A percentile compares a stretch with the other conserved stretches of the same genome.
These are phyloP conservation scores for Octodon degus DNA, from an alignment of 2,113 vertebrate genomes.

Conservation along the genomic window DNA sequence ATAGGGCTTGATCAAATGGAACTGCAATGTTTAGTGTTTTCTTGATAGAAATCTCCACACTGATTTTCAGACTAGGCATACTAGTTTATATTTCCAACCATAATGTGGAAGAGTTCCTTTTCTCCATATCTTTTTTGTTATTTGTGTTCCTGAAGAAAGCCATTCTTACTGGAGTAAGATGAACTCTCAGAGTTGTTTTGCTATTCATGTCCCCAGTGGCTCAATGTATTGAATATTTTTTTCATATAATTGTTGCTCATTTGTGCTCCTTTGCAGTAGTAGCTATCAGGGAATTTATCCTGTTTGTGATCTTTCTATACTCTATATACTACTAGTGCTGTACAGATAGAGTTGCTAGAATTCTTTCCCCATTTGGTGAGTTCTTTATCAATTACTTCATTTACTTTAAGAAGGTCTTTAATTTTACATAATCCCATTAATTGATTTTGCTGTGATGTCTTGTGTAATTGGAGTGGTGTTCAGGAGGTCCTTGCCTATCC, in stretches of 20 bases:
- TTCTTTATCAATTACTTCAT: not conserved
- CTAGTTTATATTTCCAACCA: not conserved
- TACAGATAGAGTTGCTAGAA: not conserved
- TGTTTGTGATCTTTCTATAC: not conserved
- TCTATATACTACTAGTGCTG: not conserved
- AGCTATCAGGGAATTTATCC: not conserved
- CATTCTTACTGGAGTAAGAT: not conserved
- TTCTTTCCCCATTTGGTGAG: not conserved
- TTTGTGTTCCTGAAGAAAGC: not conserved
- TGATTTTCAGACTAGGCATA: not conserved
- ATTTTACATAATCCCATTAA: no score
- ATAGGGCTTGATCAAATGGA: not conserved
- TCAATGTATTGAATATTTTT: not conserved
- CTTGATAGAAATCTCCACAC: not conserved
- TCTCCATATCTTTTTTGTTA: not conserved
- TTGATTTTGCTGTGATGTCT: not conserved
- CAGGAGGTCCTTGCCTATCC: not conserved
- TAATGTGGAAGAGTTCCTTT: not conserved
- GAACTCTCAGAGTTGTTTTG: not conserved
- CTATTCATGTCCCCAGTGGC: not conserved
- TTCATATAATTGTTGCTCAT: not conserved
- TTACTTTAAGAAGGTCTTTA: not conserved
- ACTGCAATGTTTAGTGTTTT: not conserved
- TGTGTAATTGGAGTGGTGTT: not conserved
- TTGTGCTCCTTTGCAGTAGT: not conserved